phyloP scores from a whole-genome alignment of 2,113 vertebrate species.

The Syrmaticus mikado region DNA sequence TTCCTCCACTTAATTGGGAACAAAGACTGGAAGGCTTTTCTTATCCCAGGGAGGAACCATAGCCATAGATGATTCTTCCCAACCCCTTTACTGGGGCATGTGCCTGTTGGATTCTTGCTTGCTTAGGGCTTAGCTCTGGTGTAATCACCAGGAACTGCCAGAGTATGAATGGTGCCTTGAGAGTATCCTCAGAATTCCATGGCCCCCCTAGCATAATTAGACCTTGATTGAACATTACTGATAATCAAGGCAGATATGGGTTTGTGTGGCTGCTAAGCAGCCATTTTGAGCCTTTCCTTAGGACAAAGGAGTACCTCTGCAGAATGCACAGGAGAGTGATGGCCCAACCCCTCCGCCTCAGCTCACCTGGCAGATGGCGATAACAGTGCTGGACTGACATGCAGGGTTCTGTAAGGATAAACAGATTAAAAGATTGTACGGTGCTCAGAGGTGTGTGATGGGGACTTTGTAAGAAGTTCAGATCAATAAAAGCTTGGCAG shows the following conservation, averaged over 20 bases:
- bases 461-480: neutral
- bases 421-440: neutral
- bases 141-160: rapidly evolving
- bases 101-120: neutral
- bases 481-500: neutral
- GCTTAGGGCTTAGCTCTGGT: neutral
- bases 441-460: neutral
- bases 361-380: neutral
- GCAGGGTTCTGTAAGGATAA: neutral
- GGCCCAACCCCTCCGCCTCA: neutral
- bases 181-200: neutral
- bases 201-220: neutral
- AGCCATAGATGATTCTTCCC: neutral
- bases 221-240: rapidly evolving
- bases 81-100: neutral
- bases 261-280: neutral
- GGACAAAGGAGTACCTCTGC: rapidly evolving
- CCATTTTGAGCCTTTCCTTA: neutral
- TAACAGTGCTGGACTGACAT: neutral
- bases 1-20: neutral
- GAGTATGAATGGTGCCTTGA: neutral
- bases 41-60: neutral
- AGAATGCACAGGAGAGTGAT: rapidly evolving
- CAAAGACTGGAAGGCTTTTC: neutral
- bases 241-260: neutral